A percentile compares a stretch with the other conserved stretches of the same genome.
These are phyloP conservation scores for Stomatorhinus walkeri DNA, from an alignment of 2,797 vertebrate species.

Conservation along the genomic window DNA sequence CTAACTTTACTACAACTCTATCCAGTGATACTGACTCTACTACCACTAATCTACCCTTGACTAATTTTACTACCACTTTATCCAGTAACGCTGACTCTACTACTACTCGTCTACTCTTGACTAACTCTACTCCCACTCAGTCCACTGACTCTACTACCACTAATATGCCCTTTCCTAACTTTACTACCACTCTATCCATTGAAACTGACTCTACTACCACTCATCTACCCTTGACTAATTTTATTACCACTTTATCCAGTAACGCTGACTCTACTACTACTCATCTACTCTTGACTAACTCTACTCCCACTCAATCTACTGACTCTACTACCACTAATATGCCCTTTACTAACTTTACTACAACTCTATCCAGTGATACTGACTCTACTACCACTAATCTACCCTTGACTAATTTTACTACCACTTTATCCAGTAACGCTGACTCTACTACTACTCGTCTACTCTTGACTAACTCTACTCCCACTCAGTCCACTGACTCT, in stretches of 20 bases:
- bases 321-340: neutral
- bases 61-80: neutral
- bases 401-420: neutral
- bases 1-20: neutral
- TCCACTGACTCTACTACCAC: neutral
- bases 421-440: neutral
- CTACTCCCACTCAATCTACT: neutral
- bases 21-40: neutral
- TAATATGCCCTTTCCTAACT: neutral
- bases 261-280: neutral
- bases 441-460: neutral
- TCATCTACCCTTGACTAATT: neutral
- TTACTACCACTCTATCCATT: neutral
- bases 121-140: neutral
- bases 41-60: neutral
- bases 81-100: neutral
- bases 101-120: neutral
- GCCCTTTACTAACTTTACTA: neutral
- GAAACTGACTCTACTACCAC: neutral
- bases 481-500: neutral
- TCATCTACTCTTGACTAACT: neutral
- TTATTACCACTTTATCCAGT: neutral
- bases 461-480: neutral
- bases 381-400: neutral
- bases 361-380: neutral